These are phyloP conservation scores for Ellobium chinense DNA, from an alignment of 2,888 invertebrate genomes.

Conservation along the genomic window DNA sequence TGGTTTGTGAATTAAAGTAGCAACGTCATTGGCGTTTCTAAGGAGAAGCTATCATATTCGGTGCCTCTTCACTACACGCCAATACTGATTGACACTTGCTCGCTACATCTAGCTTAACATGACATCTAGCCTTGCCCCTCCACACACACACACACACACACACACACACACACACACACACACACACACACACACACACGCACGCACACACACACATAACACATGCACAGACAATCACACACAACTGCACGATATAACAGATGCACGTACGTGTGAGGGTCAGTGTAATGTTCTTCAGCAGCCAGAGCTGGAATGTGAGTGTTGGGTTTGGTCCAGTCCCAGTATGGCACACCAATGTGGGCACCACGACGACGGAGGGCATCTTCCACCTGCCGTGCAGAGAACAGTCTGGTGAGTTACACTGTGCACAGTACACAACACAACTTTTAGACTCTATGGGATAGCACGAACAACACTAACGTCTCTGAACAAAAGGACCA, in stretches of 20 bases:
- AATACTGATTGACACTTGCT: too few species aligned
- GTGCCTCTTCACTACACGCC: background rate
- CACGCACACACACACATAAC: background rate
- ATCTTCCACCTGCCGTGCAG: conserved; percentile 46
- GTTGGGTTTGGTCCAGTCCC: conserved; percentile 55
- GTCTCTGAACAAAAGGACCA: too few species aligned
- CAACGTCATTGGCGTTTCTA: too few species aligned
- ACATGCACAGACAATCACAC: background rate
- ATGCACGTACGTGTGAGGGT: conserved; percentile 34
- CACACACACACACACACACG: background rate
- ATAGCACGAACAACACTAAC: too few species aligned
- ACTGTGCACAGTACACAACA: too few species aligned
- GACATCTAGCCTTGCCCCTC: too few species aligned
- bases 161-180: background rate
- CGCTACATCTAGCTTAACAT: too few species aligned
- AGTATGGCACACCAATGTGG: conserved; percentile 53
- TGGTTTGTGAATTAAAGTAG: too few species aligned
- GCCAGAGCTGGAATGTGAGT: conserved; percentile 48
- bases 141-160: background rate
- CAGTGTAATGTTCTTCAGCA: conserved; percentile 46
- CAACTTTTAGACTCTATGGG: too few species aligned
- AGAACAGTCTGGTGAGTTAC: too few species aligned
- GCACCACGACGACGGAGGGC: conserved; percentile 49
- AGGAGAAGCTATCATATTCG: too few species aligned
- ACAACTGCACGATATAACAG: background rate